Evolutionary conservation across 2,113 vertebrate species (phyloP).

Genomic region (Opisthocomus hoazin): DNA sequence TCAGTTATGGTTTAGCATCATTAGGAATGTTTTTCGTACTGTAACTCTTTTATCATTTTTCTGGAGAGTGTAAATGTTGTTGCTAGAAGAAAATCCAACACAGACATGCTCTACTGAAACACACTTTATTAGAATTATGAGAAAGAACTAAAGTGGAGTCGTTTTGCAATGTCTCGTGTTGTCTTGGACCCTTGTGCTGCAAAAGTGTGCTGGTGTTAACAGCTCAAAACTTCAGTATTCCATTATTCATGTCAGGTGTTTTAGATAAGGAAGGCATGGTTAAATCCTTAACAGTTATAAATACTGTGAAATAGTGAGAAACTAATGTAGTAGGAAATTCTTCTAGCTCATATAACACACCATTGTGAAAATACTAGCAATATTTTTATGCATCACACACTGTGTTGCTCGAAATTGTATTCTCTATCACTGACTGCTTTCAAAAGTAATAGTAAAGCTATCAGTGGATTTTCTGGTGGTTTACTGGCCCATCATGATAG

Average conservation of each 20-base stretch:
- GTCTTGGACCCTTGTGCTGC: neutral
- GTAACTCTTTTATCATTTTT: neutral
- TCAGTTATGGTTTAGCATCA: neutral
- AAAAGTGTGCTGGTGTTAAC: neutral
- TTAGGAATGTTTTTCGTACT: neutral
- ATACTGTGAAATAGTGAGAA: neutral
- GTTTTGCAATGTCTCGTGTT: fast-evolving
- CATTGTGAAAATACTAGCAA: neutral
- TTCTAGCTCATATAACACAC: neutral
- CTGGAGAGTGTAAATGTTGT: neutral
- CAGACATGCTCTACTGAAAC: neutral
- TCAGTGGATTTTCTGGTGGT: neutral
- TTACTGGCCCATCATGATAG: neutral
- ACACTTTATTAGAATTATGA: neutral
- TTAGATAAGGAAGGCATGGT: neutral
- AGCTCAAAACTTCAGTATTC: neutral
- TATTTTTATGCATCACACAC: neutral
- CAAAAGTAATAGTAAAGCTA: neutral
- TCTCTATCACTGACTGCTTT: neutral
- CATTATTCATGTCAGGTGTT: neutral
- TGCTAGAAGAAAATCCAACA: neutral
- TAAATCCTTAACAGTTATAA: neutral
- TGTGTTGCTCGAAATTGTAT: neutral
- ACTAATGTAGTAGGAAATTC: neutral
- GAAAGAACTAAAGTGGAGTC: neutral